Evolutionary conservation across 2,797 vertebrate species (phyloP).

Genomic region (Acanthurus leucopareius): DNA sequence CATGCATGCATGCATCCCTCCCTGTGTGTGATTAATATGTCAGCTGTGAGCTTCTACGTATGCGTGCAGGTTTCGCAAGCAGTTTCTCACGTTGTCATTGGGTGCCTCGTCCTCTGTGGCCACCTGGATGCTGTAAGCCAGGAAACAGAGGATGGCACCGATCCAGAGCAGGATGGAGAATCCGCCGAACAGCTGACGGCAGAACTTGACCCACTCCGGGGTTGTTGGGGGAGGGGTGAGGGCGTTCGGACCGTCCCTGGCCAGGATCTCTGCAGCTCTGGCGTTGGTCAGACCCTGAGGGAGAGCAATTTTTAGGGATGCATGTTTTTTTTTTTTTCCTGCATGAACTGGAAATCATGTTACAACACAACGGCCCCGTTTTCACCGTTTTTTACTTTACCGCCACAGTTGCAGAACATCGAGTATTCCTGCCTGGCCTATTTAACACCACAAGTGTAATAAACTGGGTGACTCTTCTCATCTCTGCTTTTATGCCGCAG

Average conservation of each 20-base stretch:
- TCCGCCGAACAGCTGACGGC: conserved; percentile 95
- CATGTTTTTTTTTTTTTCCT: conserved; percentile 17
- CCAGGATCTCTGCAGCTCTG: conserved; percentile 88
- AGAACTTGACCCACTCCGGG: conserved; percentile 97
- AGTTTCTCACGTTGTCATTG: conserved; percentile 92
- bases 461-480: conserved; percentile 46
- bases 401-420: conserved; percentile 62
- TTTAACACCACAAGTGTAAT: conserved; percentile 63
- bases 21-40: conserved; percentile 30
- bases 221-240: conserved; percentile 93
- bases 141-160: conserved; percentile 93
- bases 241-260: conserved; percentile 90
- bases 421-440: conserved; percentile 56
- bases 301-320: conserved; percentile 35
- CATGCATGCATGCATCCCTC: not conserved
- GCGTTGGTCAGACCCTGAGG: conserved; percentile 88
- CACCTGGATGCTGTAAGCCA: conserved; percentile 93
- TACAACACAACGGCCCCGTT: conserved; percentile 59
- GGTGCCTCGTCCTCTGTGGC: conserved; percentile 90
- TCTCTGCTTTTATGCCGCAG: conserved; percentile 28
- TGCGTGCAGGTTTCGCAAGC: conserved; percentile 19
- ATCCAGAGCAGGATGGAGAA: conserved; percentile 97
- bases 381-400: conserved; percentile 52
- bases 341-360: conserved; percentile 41
- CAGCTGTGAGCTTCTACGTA: not conserved